Evolutionary conservation across 2,797 vertebrate species (phyloP).

Genomic region (Falco rusticolus): DNA sequence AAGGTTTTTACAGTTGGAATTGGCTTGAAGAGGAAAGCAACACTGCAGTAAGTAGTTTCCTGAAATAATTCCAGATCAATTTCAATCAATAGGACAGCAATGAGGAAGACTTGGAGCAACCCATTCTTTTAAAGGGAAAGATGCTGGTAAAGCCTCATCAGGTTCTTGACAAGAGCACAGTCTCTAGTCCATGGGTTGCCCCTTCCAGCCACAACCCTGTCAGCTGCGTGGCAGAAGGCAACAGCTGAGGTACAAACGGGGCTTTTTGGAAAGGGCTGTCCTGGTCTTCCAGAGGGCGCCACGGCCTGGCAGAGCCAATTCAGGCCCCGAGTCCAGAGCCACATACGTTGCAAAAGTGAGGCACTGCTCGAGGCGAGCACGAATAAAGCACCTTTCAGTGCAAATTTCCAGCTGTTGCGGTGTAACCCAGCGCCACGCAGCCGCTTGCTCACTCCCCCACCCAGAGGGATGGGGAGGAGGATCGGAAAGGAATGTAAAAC

Average conservation of each 20-base stretch:
- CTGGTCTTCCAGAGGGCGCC: background rate
- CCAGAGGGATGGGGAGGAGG: no score
- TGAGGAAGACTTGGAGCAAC: background rate
- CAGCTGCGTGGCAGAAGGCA: background rate
- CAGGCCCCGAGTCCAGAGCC: background rate
- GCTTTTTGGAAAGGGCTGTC: background rate
- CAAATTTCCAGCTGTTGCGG: no score
- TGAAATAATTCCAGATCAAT: background rate
- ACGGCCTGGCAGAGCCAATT: no score
- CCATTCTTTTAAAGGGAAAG: background rate
- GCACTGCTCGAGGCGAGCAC: background rate
- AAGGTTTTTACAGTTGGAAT: background rate
- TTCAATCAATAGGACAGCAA: background rate
- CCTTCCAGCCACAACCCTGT: no score
- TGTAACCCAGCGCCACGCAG: no score
- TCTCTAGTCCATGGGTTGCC: no score
- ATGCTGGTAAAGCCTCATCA: background rate
- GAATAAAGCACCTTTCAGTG: background rate
- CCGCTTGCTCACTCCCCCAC: no score
- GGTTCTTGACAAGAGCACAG: background rate
- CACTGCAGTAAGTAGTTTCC: background rate
- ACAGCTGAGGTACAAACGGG: background rate
- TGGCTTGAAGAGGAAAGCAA: background rate
- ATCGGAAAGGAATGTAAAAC: no score
- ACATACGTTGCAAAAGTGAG: background rate